Evolutionary conservation across 2,888 invertebrate species (phyloP).

Genomic region (Temnothorax rugatulus): DNA sequence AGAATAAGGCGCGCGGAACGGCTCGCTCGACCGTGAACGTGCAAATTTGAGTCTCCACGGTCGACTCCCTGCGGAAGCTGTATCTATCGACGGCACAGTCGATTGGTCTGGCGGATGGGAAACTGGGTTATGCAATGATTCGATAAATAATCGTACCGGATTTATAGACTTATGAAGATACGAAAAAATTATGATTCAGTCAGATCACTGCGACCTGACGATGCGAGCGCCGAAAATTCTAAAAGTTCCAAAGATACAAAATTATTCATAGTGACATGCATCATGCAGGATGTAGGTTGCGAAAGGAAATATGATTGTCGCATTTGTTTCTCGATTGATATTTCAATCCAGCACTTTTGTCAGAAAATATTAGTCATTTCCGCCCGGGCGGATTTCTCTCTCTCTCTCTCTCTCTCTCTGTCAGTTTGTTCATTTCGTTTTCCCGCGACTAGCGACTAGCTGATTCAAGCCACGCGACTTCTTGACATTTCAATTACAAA

Average conservation of each 20-base stretch:
- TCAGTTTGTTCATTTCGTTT: slow-evolving; percentile 49
- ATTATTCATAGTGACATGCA: neutral
- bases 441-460: slow-evolving; percentile 33
- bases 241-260: neutral
- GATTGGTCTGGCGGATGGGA: neutral
- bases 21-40: slow-evolving; percentile 51
- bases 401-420: slow-evolving; percentile 9
- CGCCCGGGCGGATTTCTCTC: slow-evolving; percentile 22
- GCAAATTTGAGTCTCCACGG: slow-evolving; percentile 38
- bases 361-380: slow-evolving; percentile 70
- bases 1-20: slow-evolving; percentile 48
- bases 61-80: slow-evolving; percentile 20
- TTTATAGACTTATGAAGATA: neutral
- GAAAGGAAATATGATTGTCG: slow-evolving; percentile 48
- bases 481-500: slow-evolving; percentile 76
- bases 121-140: slow-evolving; percentile 22
- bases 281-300: neutral
- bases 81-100: slow-evolving; percentile 9
- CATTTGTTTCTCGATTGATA: slow-evolving; percentile 56
- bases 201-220: neutral
- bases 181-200: slow-evolving; percentile 17
- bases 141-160: neutral
- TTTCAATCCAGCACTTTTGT: slow-evolving; percentile 30
- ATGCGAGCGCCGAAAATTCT: neutral
- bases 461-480: slow-evolving; percentile 52